phyloP scores from a whole-genome alignment of 2,113 vertebrate genomes.

The Sterna hirundo region DNA sequence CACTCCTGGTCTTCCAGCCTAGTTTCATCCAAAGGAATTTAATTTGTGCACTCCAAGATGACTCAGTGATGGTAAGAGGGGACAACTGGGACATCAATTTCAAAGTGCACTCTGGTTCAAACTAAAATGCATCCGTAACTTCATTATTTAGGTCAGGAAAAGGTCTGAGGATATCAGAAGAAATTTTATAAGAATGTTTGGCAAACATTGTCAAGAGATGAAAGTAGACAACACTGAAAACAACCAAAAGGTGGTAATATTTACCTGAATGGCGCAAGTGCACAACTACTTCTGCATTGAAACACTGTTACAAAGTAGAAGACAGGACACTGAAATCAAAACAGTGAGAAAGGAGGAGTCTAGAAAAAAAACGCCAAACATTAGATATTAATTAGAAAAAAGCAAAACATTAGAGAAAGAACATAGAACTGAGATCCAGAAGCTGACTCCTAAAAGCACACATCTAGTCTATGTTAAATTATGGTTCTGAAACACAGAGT shows the following conservation, averaged over 20 bases:
- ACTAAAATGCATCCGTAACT: background rate
- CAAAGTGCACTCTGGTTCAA: background rate
- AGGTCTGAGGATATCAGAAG: background rate
- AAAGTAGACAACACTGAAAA: background rate
- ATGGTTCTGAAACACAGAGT: background rate
- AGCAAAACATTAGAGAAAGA: background rate
- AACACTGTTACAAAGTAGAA: background rate
- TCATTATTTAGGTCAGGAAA: background rate
- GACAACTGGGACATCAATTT: background rate
- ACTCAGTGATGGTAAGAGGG: background rate
- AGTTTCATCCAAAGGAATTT: background rate
- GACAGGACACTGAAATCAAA: background rate
- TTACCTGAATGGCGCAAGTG: background rate
- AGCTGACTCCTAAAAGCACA: background rate
- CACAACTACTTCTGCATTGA: background rate
- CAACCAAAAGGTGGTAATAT: background rate
- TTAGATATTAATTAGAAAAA: background rate
- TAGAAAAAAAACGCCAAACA: rapidly evolving
- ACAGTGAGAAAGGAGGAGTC: background rate
- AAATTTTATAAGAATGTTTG: background rate
- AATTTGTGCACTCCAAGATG: background rate
- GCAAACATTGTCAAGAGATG: background rate
- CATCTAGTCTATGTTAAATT: background rate
- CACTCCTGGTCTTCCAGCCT: background rate
- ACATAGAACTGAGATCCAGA: background rate